Percentiles rank a stretch among this genome's conserved stretches.
Conservation (phyloP, 1,140 invertebrate genomes). For the Mylabris phalerata region DNA sequence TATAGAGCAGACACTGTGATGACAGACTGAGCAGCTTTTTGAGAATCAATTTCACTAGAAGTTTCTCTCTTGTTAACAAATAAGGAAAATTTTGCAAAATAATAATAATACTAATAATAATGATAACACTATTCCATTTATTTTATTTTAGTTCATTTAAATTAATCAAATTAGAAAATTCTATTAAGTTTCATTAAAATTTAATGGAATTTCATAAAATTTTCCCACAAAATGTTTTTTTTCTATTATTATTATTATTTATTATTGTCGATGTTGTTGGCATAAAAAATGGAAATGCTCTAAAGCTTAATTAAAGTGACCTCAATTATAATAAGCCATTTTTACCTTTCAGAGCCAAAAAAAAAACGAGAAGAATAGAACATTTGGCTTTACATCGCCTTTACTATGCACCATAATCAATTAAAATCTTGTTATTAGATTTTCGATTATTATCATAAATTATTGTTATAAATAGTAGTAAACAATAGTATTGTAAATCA, state of each 20-base stretch:
- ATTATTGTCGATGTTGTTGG: background rate
- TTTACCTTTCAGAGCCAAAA: slow-evolving; percentile 1
- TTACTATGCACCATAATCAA: slow-evolving; percentile 20
- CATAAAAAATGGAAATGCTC: slow-evolving; percentile 3
- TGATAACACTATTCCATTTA: background rate
- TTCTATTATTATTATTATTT: background rate
- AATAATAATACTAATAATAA: background rate
- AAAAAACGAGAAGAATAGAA: slow-evolving; percentile 4
- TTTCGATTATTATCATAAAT: slow-evolving; percentile 2
- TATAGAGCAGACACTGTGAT: slow-evolving; percentile 23
- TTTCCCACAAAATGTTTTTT: no score
- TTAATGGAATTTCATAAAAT: no score
- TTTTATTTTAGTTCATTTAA: background rate
- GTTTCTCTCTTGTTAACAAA: background rate
- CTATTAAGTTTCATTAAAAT: background rate
- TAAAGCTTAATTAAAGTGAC: slow-evolving; percentile 6
- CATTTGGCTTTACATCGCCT: slow-evolving; percentile 17
- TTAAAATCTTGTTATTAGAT: slow-evolving; percentile 10
- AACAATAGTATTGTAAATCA: no score
- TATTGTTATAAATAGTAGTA: no score
- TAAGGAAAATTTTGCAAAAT: background rate
- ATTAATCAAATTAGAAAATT: background rate
- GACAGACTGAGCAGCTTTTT: slow-evolving; percentile 20
- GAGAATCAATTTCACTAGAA: slow-evolving; percentile 18
- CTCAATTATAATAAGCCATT: slow-evolving; percentile 16